Evolutionary conservation across 1,140 invertebrate genomes (phyloP).

Genomic region (Ladona fulva): DNA sequence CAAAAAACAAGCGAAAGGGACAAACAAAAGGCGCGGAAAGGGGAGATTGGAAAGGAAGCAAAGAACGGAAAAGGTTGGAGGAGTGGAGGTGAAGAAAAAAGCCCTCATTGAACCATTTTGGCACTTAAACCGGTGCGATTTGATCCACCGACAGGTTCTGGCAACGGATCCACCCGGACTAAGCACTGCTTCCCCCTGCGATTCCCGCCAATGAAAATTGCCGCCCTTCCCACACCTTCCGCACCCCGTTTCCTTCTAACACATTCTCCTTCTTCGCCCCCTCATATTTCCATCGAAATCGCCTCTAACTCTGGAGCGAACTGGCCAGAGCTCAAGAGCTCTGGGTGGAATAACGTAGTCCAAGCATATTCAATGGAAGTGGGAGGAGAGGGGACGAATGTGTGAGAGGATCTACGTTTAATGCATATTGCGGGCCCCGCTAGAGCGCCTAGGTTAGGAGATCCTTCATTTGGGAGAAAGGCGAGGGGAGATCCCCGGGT

Average conservation of each 20-base stretch:
- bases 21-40: background rate
- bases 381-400: background rate
- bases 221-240: background rate
- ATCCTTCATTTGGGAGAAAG: background rate
- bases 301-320: background rate
- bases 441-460: background rate
- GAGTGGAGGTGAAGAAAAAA: background rate
- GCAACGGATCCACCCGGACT: background rate
- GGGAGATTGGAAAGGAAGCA: background rate
- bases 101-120: background rate
- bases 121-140: background rate
- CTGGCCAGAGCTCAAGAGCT: conserved; percentile 1
- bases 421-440: background rate
- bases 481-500: too few species aligned
- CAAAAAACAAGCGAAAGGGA: background rate
- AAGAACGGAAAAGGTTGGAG: background rate
- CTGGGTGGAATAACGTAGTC: background rate
- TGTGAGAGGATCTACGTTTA: background rate
- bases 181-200: background rate
- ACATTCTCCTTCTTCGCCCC: background rate
- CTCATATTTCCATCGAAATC: background rate
- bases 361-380: background rate
- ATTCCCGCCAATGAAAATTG: background rate
- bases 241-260: background rate
- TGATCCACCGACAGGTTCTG: conserved; percentile 1